phyloP scores from a whole-genome alignment of 2,113 vertebrate genomes.

The Leucosticte australis region DNA sequence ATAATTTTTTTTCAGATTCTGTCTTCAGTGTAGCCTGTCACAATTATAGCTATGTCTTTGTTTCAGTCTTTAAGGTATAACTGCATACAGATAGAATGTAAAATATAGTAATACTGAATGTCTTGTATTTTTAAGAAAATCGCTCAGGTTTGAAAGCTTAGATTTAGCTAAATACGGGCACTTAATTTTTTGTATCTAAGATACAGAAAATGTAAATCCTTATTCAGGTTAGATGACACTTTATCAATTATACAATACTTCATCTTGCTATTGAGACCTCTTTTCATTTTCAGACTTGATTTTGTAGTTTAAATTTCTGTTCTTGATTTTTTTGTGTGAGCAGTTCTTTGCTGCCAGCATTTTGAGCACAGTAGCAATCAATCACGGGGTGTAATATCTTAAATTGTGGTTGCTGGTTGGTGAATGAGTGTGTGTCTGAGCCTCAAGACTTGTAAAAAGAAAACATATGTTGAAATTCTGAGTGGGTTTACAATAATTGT shows the following conservation, averaged over 20 bases:
- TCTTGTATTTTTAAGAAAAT: conserved; percentile 53
- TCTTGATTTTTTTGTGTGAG: background rate
- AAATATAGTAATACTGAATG: conserved; percentile 22
- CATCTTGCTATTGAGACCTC: background rate
- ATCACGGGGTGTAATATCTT: background rate
- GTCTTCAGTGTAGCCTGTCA: conserved; percentile 23
- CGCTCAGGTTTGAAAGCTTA: conserved; percentile 43
- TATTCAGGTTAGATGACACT: conserved; percentile 22
- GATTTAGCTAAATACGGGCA: background rate
- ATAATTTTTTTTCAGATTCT: background rate
- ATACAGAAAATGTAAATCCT: background rate
- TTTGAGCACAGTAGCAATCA: background rate
- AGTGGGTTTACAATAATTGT: background rate
- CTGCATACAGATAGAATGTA: conserved; percentile 51
- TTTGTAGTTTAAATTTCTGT: background rate
- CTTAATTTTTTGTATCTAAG: background rate
- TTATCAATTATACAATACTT: background rate
- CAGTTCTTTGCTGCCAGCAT: background rate
- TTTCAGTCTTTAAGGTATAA: conserved; percentile 26
- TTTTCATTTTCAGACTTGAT: background rate
- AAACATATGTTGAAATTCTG: background rate
- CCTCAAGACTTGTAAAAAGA: background rate
- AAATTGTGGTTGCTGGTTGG: background rate
- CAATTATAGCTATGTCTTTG: background rate
- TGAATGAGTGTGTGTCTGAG: background rate